These are phyloP conservation scores for Beroe ovata DNA, from an alignment of 37 sponge, comb jelly and placozoan genomes.

Conservation along the genomic window DNA sequence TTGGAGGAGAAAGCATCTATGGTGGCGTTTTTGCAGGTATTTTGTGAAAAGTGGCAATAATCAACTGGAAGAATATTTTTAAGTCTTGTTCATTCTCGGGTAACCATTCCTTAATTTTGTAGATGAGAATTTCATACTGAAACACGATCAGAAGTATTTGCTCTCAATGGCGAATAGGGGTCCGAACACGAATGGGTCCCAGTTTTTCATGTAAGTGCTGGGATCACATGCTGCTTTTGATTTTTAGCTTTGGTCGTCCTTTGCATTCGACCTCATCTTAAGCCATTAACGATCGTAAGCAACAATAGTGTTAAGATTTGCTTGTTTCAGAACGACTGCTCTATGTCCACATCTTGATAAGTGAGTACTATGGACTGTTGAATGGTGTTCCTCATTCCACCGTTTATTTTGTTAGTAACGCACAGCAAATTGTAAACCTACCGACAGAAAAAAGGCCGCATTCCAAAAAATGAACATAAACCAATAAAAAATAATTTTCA, in stretches of 20 bases:
- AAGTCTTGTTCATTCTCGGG: too few relatives aligned
- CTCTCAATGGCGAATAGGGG: slow-evolving; percentile 99
- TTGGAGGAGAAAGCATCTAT: slow-evolving; percentile 96
- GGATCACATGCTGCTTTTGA: neutral
- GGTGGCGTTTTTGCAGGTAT: slow-evolving; percentile 73
- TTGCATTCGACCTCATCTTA: neutral
- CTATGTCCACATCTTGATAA: slow-evolving; percentile 87
- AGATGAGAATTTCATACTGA: slow-evolving; percentile 86
- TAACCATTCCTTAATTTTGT: too few relatives aligned
- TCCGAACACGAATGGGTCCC: slow-evolving; percentile 96
- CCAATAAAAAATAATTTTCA: too few relatives aligned
- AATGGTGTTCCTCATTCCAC: too few relatives aligned
- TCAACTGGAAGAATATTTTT: neutral
- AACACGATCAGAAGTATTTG: slow-evolving; percentile 83
- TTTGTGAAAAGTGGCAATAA: neutral
- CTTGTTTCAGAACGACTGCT: slow-evolving; percentile 77
- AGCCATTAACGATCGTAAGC: neutral
- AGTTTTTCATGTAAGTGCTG: slow-evolving; percentile 90
- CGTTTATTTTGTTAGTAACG: too few relatives aligned
- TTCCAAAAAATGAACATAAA: too few relatives aligned
- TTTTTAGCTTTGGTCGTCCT: too few relatives aligned
- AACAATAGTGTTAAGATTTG: too few relatives aligned
- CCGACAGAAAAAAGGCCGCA: too few relatives aligned
- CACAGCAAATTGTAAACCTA: too few relatives aligned
- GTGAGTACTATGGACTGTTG: slow-evolving; percentile 78